Evolutionary conservation across 1,140 invertebrate genomes (phyloP), one percentile per base, ranked within the genome.

Genomic region (Venturia canescens): DNA sequence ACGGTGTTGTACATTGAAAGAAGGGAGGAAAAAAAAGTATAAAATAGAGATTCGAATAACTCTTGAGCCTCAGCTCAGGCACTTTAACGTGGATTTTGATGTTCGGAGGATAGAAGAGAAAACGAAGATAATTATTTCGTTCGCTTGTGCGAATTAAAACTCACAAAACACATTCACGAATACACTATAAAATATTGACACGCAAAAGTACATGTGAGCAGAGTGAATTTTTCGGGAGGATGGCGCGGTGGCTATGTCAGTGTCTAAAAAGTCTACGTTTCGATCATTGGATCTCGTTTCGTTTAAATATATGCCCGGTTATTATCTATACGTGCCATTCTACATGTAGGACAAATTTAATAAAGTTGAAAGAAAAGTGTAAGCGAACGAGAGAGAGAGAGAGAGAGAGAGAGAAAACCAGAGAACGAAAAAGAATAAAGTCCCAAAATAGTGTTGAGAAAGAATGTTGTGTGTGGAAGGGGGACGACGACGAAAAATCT

Each of bases 21-120:
- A 76, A 60, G 34, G 6, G 11, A 57, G 18, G 27, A 27, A 53
- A 15, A 13, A 23, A 71, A 57, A 71, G 16, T 11, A 34, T 1
- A 44, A 44, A 44, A 9, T 44, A 44, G 38, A 44, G 38, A 44
- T 44, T 44, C 1, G 13, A 44, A 44, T 44, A 13, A 44, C 70
- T 75, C 21, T 57, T 11, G 11, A 29, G n/a, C 44, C 26, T 31
- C 57, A 31, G 16, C 27, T 69, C 29, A 23, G 38, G 23, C 63
- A 76, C 66, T 23, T 38, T 74, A 69, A 38, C 78, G 69, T 80
- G 48, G 48, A 80, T 81, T 16, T 72, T 79, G 57, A 79, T 83
- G 72, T 71, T 76, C 83, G 2, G 60, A 80, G 83, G 82, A 81
- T 38, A 69, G 66, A 53, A 79, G 80, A 83, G 80, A 74, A 72